These are phyloP conservation scores for Mythimna ferrago DNA, from an alignment of 2,888 invertebrate genomes.

Conservation along the genomic window DNA sequence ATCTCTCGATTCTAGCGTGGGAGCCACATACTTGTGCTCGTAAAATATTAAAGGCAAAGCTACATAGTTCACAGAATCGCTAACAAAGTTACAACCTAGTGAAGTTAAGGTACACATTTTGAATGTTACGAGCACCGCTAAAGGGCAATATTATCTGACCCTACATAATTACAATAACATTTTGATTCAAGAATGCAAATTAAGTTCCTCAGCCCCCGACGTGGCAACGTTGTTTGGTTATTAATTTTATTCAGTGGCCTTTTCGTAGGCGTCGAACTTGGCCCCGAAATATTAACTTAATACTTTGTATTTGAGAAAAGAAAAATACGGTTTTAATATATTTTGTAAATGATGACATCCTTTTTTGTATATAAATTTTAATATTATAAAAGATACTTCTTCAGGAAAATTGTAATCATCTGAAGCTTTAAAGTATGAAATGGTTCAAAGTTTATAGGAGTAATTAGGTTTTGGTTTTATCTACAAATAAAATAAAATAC, in stretches of 20 bases:
- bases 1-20: slow-evolving; percentile 18
- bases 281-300: slow-evolving; percentile 58
- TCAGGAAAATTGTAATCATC: slow-evolving; percentile 4
- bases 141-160: slow-evolving; percentile 68
- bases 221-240: slow-evolving; percentile 71
- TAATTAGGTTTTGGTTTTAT: neutral
- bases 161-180: slow-evolving; percentile 77
- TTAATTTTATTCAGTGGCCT: slow-evolving; percentile 73
- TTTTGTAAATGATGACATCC: slow-evolving; percentile 51
- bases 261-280: slow-evolving; percentile 61
- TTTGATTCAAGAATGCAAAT: slow-evolving; percentile 79
- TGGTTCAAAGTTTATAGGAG: neutral
- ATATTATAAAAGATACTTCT: neutral
- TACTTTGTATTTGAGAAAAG: slow-evolving; percentile 54
- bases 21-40: slow-evolving; percentile 20
- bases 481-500: neutral
- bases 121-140: slow-evolving; percentile 42
- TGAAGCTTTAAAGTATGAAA: neutral
- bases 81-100: slow-evolving; percentile 36
- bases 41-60: slow-evolving; percentile 32
- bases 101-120: slow-evolving; percentile 47
- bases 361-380: slow-evolving; percentile 15
- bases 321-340: slow-evolving; percentile 56
- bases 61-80: slow-evolving; percentile 33
- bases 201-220: slow-evolving; percentile 64